Conservation (phyloP, 2,113 vertebrate species). For the Syngnathoides biaculeatus region DNA sequence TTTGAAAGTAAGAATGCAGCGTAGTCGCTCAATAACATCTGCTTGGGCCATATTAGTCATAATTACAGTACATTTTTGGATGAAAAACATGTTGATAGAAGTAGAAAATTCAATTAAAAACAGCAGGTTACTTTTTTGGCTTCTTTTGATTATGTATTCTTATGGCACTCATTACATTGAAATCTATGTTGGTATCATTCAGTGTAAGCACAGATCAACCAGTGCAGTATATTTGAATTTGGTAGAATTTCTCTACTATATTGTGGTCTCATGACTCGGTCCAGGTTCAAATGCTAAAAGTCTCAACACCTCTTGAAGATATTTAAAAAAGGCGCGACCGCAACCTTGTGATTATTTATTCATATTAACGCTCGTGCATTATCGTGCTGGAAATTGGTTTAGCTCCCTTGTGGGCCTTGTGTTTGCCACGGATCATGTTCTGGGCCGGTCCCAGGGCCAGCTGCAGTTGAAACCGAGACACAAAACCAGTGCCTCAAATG, state of each 20-base stretch:
- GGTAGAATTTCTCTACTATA: too few relatives aligned
- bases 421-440: slow-evolving; percentile 63
- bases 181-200: neutral
- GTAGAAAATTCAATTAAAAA: too few relatives aligned
- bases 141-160: too few relatives aligned
- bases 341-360: slow-evolving; percentile 13
- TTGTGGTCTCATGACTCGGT: neutral
- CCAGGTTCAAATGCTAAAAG: neutral
- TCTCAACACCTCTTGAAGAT: neutral
- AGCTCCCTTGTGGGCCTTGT: slow-evolving; percentile 16
- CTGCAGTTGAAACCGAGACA: slow-evolving; percentile 56
- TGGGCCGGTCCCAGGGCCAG: slow-evolving; percentile 45
- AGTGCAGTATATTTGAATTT: neutral
- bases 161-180: neutral
- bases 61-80: too few relatives aligned
- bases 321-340: neutral
- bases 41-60: too few relatives aligned
- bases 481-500: slow-evolving; percentile 30
- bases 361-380: slow-evolving; percentile 13
- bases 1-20: neutral
- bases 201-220: neutral
- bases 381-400: slow-evolving; percentile 21
- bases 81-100: too few relatives aligned
- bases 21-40: too few relatives aligned
- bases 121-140: too few relatives aligned